Evolutionary conservation across 2,888 invertebrate genomes (phyloP).

Genomic region (Acleris literana): DNA sequence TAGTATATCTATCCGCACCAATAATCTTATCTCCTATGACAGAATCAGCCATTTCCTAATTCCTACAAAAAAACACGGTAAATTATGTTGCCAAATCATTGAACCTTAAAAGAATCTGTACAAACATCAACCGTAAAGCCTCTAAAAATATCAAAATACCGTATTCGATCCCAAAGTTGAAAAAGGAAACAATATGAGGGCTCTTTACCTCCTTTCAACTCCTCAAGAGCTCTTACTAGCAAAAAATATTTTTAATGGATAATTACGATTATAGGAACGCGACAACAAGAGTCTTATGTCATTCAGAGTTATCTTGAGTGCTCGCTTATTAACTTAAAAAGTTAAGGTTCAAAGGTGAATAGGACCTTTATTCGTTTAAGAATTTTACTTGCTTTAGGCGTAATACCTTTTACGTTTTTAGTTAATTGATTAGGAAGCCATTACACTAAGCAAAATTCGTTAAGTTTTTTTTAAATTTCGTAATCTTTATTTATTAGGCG

Average conservation of each 20-base stretch:
- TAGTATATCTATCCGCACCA: too few species aligned
- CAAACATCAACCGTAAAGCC: too few species aligned
- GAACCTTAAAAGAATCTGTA: too few species aligned
- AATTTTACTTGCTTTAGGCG: not conserved
- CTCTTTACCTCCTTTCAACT: not conserved
- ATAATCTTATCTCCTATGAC: too few species aligned
- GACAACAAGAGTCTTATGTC: not conserved
- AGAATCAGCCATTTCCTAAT: too few species aligned
- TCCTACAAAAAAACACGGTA: too few species aligned
- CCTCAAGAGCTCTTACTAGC: slow-evolving; percentile 2
- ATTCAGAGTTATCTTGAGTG: slow-evolving; percentile 17
- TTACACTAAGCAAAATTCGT: not conserved
- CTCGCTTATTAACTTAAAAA: slow-evolving; percentile 12
- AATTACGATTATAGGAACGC: slow-evolving; percentile 11
- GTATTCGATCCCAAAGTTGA: not conserved
- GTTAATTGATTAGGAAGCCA: not conserved
- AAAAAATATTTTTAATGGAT: slow-evolving; percentile 9
- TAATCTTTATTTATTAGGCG: too few species aligned
- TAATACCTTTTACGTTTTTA: slow-evolving; percentile 1
- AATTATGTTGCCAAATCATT: too few species aligned
- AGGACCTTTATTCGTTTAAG: slow-evolving; percentile 1
- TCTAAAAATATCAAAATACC: not conserved
- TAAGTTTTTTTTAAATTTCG: too few species aligned
- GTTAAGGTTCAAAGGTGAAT: slow-evolving; percentile 7
- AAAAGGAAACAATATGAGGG: not conserved